Evolutionary conservation across 2,113 vertebrate species (phyloP).

Genomic region (Xenus cinereus): DNA sequence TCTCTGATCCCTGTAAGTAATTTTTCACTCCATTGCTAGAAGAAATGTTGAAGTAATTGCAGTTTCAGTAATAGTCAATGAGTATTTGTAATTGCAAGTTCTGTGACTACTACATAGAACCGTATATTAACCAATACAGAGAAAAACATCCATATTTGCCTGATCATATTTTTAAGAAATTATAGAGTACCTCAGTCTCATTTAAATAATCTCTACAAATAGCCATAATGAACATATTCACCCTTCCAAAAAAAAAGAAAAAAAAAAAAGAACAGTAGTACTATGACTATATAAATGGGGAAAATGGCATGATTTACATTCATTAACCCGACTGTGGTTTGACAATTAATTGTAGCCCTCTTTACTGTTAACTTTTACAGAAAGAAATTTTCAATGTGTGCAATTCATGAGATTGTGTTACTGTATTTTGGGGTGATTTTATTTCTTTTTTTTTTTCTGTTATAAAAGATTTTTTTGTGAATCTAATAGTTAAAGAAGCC

Average conservation of each 20-base stretch:
- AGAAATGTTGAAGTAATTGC: conserved; percentile 1
- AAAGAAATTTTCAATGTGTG: background rate
- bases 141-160: background rate
- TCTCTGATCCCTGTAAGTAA: background rate
- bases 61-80: background rate
- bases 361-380: background rate
- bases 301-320: background rate
- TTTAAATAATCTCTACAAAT: background rate
- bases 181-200: background rate
- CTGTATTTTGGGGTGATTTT: background rate
- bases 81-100: background rate
- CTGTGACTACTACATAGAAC: background rate
- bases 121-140: background rate
- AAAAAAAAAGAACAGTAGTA: background rate
- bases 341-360: background rate
- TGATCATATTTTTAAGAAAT: background rate
- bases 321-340: background rate
- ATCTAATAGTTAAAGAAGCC: background rate
- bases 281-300: background rate
- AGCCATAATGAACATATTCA: accelerated
- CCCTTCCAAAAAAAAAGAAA: background rate
- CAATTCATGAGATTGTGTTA: background rate
- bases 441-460: background rate
- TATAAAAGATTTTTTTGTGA: background rate
- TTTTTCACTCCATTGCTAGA: background rate